phyloP scores from a whole-genome alignment of 2,113 vertebrate genomes.

The Dipodomys stephensi region DNA sequence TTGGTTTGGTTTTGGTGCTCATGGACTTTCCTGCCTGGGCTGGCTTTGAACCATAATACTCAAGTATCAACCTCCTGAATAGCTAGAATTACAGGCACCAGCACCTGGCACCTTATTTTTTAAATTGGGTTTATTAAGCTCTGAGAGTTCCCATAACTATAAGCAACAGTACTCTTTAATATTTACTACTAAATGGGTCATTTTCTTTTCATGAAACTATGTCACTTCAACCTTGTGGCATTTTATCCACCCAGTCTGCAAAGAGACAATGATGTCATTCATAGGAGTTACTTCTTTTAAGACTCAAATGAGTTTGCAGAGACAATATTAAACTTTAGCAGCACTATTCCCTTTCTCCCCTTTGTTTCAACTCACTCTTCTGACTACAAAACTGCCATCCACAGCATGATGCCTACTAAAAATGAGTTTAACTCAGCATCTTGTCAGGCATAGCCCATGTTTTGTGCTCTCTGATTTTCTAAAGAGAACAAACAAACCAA shows the following conservation, averaged over 20 bases:
- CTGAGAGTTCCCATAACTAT: neutral
- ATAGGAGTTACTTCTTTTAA: neutral
- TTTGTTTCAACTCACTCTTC: slow-evolving; percentile 22
- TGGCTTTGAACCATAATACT: too few relatives aligned
- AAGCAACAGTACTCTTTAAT: neutral
- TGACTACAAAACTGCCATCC: neutral
- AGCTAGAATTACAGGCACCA: too few relatives aligned
- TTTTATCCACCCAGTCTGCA: neutral
- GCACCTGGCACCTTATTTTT: neutral
- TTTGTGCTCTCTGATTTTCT: slow-evolving; percentile 74
- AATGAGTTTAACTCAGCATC: slow-evolving; percentile 48
- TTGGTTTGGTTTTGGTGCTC: too few relatives aligned
- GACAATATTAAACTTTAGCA: neutral
- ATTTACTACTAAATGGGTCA: neutral
- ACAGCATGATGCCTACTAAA: slow-evolving; percentile 56
- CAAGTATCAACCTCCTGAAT: too few relatives aligned
- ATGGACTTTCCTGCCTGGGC: too few relatives aligned
- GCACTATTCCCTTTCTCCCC: neutral
- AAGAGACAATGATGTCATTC: neutral
- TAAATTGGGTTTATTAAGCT: neutral
- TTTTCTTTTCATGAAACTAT: neutral
- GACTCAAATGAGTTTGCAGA: neutral
- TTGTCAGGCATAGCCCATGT: slow-evolving; percentile 39
- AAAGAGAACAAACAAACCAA: slow-evolving; percentile 64
- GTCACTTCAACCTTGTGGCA: neutral